Conservation (phyloP, 2,797 vertebrate genomes). For the Coluber constrictor region DNA sequence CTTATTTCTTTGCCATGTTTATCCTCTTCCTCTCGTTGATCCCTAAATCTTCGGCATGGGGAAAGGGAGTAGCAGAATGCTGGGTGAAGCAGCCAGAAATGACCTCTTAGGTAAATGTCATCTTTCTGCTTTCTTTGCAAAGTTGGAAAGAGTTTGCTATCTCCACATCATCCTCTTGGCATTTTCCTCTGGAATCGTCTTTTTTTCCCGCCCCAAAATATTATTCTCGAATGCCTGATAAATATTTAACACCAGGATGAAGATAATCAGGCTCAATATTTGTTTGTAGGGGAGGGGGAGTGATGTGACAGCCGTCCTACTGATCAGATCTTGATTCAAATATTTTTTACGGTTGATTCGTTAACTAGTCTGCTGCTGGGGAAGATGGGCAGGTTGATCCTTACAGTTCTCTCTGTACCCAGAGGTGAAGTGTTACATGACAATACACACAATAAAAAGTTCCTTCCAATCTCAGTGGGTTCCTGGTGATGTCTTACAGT, state of each 20-base stretch:
- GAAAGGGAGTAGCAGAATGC: background rate
- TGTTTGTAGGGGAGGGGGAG: background rate
- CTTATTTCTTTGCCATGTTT: conserved; percentile 46
- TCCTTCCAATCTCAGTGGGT: background rate
- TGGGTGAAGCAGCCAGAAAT: background rate
- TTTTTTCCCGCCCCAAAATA: background rate
- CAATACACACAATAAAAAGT: background rate
- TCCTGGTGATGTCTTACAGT: background rate
- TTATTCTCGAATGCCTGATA: background rate
- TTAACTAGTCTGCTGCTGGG: background rate
- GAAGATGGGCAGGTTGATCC: background rate
- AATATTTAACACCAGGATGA: background rate
- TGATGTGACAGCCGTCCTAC: background rate
- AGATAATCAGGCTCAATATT: background rate
- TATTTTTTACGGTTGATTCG: background rate
- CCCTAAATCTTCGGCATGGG: background rate
- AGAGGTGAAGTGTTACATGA: too few species aligned
- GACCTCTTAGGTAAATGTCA: background rate
- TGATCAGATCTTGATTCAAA: background rate
- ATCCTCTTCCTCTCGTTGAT: background rate
- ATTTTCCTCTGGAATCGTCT: background rate
- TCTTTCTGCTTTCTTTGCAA: background rate
- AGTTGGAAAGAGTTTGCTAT: background rate
- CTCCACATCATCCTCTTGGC: background rate
- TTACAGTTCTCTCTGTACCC: background rate